Conservation (phyloP, 2,888 invertebrate species). For the Agriotes lineatus region DNA sequence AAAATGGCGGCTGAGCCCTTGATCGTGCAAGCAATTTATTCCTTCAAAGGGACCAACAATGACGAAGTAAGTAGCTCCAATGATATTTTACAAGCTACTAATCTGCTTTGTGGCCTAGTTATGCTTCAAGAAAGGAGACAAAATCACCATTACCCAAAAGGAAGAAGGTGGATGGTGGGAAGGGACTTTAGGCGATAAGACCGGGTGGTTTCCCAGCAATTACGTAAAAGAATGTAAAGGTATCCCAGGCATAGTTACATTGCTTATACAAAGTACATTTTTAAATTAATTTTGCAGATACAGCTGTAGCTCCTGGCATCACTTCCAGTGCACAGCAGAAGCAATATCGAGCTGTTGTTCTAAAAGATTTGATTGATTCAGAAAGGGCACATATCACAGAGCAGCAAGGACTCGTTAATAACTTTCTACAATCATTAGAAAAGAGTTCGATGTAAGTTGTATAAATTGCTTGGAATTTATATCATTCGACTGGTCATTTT, state of each 20-base stretch:
- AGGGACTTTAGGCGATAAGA: slow-evolving; percentile 93
- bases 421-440: slow-evolving; percentile 89
- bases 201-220: slow-evolving; percentile 99
- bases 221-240: slow-evolving; percentile 93
- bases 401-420: slow-evolving; percentile 85
- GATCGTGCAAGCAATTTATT: slow-evolving; percentile 91
- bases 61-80: slow-evolving; percentile 80
- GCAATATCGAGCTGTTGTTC: slow-evolving; percentile 85
- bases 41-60: slow-evolving; percentile 96
- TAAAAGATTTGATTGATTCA: slow-evolving; percentile 92
- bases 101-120: slow-evolving; percentile 68
- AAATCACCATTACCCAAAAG: slow-evolving; percentile 95
- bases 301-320: no score
- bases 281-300: no score
- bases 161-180: slow-evolving; percentile 99
- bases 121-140: slow-evolving; percentile 94
- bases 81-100: not conserved
- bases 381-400: slow-evolving; percentile 93
- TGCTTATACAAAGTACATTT: no score
- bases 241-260: no score
- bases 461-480: no score
- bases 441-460: slow-evolving; percentile 86
- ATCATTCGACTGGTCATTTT: not conserved
- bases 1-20: slow-evolving; percentile 72
- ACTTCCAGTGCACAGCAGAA: slow-evolving; percentile 75